Evolutionary conservation across 2,797 vertebrate genomes (phyloP).

Genomic region (Phrynocephalus guinanensis): DNA sequence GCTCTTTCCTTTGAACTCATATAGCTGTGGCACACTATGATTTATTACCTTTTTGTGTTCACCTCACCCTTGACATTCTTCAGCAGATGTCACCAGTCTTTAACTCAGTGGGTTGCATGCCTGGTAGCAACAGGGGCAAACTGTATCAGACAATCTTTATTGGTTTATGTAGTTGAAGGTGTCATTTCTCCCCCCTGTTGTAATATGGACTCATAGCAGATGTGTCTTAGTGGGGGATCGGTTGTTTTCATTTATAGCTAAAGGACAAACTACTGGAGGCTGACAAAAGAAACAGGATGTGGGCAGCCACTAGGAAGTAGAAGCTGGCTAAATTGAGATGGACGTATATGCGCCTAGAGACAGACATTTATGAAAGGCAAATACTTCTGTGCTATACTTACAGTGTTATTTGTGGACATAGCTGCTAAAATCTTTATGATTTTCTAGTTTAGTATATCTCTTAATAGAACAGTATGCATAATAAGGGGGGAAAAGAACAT

Average conservation of each 20-base stretch:
- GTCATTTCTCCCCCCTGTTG: constrained; percentile 74
- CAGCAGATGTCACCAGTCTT: constrained; percentile 78
- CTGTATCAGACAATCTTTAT: constrained; percentile 82
- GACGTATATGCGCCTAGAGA: neutral
- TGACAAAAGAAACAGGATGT: constrained; percentile 44
- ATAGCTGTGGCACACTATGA: constrained; percentile 34
- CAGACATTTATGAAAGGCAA: neutral
- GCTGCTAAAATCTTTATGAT: accelerated
- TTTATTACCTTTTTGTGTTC: constrained; percentile 57
- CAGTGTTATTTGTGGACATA: neutral
- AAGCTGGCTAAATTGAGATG: constrained; percentile 38
- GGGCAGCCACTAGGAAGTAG: neutral
- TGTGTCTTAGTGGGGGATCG: constrained; percentile 76
- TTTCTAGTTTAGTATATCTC: neutral
- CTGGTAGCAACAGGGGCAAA: constrained; percentile 70
- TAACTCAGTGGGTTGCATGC: constrained; percentile 72
- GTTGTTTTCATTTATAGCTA: constrained; percentile 60
- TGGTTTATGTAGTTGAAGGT: constrained; percentile 76
- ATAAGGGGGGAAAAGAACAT: neutral
- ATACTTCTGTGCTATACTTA: neutral
- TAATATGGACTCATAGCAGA: constrained; percentile 85
- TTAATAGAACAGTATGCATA: accelerated
- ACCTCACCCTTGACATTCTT: constrained; percentile 55
- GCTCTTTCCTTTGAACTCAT: constrained; percentile 20
- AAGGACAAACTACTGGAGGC: constrained; percentile 49